These are phyloP conservation scores for Notiomystis cincta DNA, from an alignment of 2,113 vertebrate genomes.

Conservation along the genomic window DNA sequence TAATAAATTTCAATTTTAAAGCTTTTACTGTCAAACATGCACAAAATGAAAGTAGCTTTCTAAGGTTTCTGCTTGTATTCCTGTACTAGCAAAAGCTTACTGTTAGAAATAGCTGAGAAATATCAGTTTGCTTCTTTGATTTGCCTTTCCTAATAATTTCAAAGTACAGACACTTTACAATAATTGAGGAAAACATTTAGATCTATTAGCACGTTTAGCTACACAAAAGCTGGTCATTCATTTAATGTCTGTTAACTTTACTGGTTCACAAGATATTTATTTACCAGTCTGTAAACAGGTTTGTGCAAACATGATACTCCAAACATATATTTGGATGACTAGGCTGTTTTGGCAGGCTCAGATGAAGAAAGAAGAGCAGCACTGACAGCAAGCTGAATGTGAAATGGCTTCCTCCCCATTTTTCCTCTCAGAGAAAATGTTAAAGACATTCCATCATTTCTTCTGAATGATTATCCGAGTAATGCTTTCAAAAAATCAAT, in stretches of 20 bases:
- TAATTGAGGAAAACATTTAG: neutral
- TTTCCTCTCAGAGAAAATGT: neutral
- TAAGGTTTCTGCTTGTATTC: neutral
- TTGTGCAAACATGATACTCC: neutral
- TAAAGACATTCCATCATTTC: neutral
- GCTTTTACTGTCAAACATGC: neutral
- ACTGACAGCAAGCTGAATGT: neutral
- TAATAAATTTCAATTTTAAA: neutral
- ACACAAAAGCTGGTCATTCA: neutral
- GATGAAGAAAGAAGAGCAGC: neutral
- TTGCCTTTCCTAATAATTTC: neutral
- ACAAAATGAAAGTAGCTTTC: neutral
- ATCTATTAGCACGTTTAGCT: neutral
- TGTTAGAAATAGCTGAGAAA: neutral
- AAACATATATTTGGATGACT: neutral
- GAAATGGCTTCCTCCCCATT: neutral
- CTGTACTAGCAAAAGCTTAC: neutral
- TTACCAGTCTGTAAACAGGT: neutral
- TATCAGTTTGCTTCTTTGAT: neutral
- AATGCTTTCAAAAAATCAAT: neutral
- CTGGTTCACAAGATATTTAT: neutral
- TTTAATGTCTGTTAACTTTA: neutral
- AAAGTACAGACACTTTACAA: neutral
- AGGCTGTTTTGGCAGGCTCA: neutral
- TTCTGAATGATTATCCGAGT: neutral